Conservation (phyloP, 2,888 invertebrate species). For the Eupeodes latifasciatus region DNA sequence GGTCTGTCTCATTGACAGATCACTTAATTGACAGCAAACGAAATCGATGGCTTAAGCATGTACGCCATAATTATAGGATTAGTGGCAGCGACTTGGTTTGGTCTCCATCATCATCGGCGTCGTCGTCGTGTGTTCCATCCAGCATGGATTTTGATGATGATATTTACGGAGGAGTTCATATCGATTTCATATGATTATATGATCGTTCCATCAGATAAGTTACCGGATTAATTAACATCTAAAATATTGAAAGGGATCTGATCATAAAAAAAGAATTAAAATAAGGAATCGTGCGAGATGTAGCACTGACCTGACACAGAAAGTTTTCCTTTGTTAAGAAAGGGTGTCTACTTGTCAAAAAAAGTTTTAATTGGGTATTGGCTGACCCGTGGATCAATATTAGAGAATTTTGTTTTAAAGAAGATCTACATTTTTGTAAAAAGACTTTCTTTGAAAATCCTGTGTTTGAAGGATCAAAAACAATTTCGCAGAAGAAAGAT, state of each 20-base stretch:
- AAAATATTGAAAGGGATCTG: constrained; percentile 31
- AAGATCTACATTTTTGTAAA: no score
- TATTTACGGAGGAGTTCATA: constrained; percentile 52
- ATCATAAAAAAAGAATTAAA: not conserved
- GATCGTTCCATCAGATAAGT: constrained; percentile 76
- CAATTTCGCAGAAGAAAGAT: no score
- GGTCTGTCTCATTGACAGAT: constrained; percentile 68
- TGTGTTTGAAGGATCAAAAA: no score
- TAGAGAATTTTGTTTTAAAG: constrained; percentile 25
- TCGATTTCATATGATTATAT: constrained; percentile 72
- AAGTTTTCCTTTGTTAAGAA: constrained; percentile 14
- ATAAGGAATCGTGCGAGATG: constrained; percentile 55
- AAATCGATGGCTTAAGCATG: constrained; percentile 75
- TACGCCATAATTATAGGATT: constrained; percentile 75
- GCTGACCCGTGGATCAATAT: constrained; percentile 56
- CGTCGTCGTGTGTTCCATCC: not conserved
- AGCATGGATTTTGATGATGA: constrained; percentile 23
- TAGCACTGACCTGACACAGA: constrained; percentile 50
- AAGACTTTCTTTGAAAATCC: no score
- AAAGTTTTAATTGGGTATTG: constrained; percentile 32
- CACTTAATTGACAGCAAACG: constrained; percentile 75
- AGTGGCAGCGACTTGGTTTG: constrained; percentile 61
- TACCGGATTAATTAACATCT: constrained; percentile 73
- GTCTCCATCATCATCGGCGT: not conserved
- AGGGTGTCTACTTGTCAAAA: constrained; percentile 10